Evolutionary conservation across 2,888 invertebrate species (phyloP), one percentile per base, ranked within the genome.

Genomic region (Rhodophaea formosa): DNA sequence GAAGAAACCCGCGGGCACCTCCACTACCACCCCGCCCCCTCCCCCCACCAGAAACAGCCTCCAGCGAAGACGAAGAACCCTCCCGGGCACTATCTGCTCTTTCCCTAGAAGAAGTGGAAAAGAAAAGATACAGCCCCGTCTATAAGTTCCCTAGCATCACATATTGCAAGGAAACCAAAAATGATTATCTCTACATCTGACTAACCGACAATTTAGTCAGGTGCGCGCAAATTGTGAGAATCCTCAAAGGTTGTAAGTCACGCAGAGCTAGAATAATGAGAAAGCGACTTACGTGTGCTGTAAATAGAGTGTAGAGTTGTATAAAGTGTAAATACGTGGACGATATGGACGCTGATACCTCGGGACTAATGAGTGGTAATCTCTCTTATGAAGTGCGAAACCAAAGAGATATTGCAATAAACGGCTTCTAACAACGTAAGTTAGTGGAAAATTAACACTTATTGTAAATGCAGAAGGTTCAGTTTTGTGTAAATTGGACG

Each of bases 1-100:
- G 96, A 59, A 92, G 96, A 65, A 96, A 96, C 87, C 95, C 96
- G 0, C 94, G 96, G 71, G 96, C 96, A 67, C 95, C 95, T 0
- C 96, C 96, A 65, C 95, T 96, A 68, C 93, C 95, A 58, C 94
- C 94, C 16, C 91, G 92, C 57, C 91, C 93, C 32, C 82, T 90
- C 62, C 88, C 79, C 16, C 84, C 86, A 53, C 71, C 85, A 61
- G 74, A 87, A 57, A 72, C 79, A 57, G 60, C 67, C 53, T 66
- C 64, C 8, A 51, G 51, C 35, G 75, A 80, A 5, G 86, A 86
- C 29, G 88, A 88, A 16, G 88, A 87, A 43, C 81, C 88, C 52
- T 77, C 84, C 45, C 69, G 88, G 61, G 87, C 90, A 0, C 74
- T 91, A 55, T 89, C 90, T 3, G 89, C 90, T 10, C 82, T 91